These are phyloP conservation scores for Myioborus melanocephalus DNA, from an alignment of 2,797 vertebrate species.

Conservation along the genomic window DNA sequence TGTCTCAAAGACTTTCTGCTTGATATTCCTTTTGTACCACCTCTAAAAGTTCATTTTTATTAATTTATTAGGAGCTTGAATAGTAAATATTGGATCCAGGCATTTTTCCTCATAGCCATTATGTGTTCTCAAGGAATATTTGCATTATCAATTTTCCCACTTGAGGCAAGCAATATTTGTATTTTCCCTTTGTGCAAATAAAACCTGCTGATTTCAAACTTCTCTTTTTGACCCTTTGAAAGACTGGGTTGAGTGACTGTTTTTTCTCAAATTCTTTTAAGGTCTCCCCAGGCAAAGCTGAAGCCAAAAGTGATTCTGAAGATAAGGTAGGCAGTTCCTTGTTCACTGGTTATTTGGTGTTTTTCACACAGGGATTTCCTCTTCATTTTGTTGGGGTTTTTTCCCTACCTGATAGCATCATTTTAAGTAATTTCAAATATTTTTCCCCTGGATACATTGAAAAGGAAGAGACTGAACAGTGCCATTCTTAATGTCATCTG, in stretches of 20 bases:
- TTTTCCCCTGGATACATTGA: neutral
- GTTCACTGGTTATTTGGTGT: neutral
- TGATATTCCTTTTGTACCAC: neutral
- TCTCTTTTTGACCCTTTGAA: neutral
- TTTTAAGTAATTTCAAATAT: neutral
- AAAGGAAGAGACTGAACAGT: neutral
- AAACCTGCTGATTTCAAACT: neutral
- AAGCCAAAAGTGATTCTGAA: conserved; percentile 82
- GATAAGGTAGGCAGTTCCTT: conserved; percentile 82
- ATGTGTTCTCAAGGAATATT: neutral
- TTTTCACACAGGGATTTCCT: neutral
- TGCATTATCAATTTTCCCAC: neutral
- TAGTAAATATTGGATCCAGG: neutral
- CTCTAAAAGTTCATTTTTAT: neutral
- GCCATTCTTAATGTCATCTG: neutral
- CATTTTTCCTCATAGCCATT: neutral
- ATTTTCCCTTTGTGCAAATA: neutral
- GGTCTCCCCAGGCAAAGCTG: conserved; percentile 87
- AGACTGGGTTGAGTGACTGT: neutral
- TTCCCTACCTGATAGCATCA: rapidly evolving
- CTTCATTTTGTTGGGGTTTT: neutral
- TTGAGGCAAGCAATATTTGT: neutral
- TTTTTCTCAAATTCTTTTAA: conserved; percentile 63
- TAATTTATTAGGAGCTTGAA: neutral
- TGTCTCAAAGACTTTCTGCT: neutral